These are phyloP conservation scores for Elephantulus edwardii DNA, from an alignment of 2,113 vertebrate species.

Conservation along the genomic window DNA sequence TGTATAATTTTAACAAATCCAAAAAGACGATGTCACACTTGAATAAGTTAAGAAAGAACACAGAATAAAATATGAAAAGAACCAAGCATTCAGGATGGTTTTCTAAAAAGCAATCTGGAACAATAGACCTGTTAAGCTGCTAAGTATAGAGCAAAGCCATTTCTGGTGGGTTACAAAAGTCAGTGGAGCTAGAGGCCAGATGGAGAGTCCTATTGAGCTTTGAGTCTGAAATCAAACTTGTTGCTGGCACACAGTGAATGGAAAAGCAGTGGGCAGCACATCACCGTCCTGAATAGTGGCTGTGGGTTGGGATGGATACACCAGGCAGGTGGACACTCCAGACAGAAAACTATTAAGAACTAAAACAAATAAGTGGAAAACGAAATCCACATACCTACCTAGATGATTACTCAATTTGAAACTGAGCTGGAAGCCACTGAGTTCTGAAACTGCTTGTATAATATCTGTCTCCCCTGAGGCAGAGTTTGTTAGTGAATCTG, in stretches of 20 bases:
- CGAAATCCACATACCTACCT: background rate
- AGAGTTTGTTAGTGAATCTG: background rate
- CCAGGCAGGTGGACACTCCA: background rate
- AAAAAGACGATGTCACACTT: constrained; percentile 23
- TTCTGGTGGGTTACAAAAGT: background rate
- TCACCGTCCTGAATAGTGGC: accelerated
- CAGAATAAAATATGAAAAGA: constrained; percentile 3
- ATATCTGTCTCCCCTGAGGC: background rate
- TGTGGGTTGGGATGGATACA: accelerated
- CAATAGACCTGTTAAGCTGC: background rate
- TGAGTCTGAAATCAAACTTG: constrained; percentile 26
- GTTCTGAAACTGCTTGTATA: background rate
- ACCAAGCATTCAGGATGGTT: background rate
- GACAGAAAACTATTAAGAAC: background rate
- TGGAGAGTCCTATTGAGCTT: background rate
- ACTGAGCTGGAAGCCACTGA: background rate
- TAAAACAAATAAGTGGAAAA: background rate
- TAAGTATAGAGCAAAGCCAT: background rate
- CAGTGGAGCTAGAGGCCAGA: background rate
- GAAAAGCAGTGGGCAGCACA: too few species aligned
- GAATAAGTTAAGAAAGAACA: constrained; percentile 52
- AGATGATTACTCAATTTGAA: background rate
- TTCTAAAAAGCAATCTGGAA: background rate
- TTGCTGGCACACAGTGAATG: background rate
- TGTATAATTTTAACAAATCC: constrained; percentile 46